Percentiles rank a stretch among this genome's conserved stretches.
phyloP scores from a whole-genome alignment of 2,113 vertebrate genomes.

The Oncorhynchus gorbuscha region DNA sequence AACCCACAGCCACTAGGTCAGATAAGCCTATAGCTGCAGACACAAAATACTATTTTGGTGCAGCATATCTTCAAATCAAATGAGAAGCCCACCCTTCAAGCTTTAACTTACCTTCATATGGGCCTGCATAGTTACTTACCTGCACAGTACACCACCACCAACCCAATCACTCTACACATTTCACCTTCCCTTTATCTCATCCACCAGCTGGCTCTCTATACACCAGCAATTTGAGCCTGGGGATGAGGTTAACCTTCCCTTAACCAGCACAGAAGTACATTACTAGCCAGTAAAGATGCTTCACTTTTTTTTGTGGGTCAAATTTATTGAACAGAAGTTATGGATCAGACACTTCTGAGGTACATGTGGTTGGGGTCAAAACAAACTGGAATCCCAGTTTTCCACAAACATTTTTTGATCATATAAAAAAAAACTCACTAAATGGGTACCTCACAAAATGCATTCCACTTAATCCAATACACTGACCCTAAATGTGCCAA shows the following conservation, averaged over 20 bases:
- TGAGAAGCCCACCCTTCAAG: too few species aligned
- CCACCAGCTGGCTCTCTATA: too few species aligned
- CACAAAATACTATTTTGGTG: too few species aligned
- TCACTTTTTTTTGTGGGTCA: conserved; percentile 41
- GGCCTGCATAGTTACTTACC: too few species aligned
- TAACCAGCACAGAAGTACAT: background rate
- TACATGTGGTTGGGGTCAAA: conserved; percentile 74
- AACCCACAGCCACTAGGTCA: too few species aligned
- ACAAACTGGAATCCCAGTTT: conserved; percentile 35
- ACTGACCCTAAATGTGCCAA: conserved; percentile 40
- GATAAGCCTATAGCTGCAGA: too few species aligned
- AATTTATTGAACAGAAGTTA: conserved; percentile 73
- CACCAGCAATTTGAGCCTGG: too few species aligned
- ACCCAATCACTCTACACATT: background rate
- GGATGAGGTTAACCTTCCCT: too few species aligned
- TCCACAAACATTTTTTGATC: conserved; percentile 8
- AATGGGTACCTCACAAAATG: conserved; percentile 56
- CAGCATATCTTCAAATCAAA: too few species aligned
- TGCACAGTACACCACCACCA: too few species aligned
- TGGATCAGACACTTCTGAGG: conserved; percentile 81
- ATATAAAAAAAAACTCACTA: conserved; percentile 23
- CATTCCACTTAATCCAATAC: conserved; percentile 9
- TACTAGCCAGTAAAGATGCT: background rate
- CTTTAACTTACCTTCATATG: too few species aligned
- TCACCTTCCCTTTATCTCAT: background rate